Conservation (phyloP, 1,140 invertebrate species). For the Aleiodes sp. region DNA sequence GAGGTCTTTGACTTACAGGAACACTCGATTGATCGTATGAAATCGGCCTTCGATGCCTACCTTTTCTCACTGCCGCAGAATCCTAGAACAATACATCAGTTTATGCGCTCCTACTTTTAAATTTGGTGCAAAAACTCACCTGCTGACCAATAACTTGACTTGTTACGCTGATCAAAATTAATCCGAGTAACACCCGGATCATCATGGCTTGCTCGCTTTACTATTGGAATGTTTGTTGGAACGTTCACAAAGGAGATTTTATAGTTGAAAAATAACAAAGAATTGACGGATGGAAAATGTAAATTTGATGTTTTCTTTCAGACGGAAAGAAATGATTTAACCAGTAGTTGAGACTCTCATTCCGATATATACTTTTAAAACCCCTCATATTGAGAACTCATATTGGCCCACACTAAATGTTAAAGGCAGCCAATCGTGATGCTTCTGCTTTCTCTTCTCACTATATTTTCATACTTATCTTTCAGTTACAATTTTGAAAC, state of each 20-base stretch:
- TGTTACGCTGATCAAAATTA: neutral
- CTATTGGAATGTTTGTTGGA: neutral
- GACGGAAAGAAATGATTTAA: neutral
- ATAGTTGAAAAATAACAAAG: neutral
- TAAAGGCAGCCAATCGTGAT: conserved; percentile 19
- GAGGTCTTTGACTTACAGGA: neutral
- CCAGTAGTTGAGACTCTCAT: neutral
- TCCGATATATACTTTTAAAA: neutral
- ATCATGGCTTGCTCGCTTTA: neutral
- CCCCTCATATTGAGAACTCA: neutral
- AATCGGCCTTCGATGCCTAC: neutral
- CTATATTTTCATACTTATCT: neutral
- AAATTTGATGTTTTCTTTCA: neutral
- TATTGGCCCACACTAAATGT: conserved; percentile 22
- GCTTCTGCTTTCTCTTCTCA: conserved; percentile 14
- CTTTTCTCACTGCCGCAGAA: conserved; percentile 10
- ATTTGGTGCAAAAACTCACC: neutral
- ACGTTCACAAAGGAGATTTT: neutral
- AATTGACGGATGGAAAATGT: neutral
- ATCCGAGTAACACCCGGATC: neutral
- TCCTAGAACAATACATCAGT: neutral
- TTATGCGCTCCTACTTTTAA: neutral
- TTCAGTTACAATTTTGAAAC: neutral
- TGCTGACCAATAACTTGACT: neutral
- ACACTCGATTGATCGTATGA: neutral